A percentile compares a stretch with the other conserved stretches of the same genome.
These are phyloP conservation scores for Brachionus manjavacas DNA, from an alignment of 1,140 invertebrate genomes.

Conservation along the genomic window DNA sequence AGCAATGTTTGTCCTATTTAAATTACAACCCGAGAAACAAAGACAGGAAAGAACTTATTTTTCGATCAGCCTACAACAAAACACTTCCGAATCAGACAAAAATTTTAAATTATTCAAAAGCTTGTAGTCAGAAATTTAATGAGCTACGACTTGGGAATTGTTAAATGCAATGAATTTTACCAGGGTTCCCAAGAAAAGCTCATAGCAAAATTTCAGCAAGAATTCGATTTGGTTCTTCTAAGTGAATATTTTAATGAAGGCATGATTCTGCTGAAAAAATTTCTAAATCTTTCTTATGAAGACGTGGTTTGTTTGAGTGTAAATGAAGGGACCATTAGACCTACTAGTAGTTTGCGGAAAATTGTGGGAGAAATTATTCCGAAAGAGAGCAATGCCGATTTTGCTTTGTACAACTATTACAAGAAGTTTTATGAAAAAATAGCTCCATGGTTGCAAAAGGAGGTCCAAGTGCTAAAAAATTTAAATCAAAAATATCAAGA, in stretches of 20 bases:
- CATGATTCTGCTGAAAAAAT: not conserved
- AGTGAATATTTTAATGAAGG: not conserved
- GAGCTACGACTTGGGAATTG: not conserved
- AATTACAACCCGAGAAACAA: not conserved
- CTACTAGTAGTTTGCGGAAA: too few relatives aligned
- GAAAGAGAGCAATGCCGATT: not conserved
- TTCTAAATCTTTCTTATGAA: not conserved
- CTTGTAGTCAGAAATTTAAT: not conserved
- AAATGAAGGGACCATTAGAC: not conserved
- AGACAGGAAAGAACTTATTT: not conserved
- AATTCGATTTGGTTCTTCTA: not conserved
- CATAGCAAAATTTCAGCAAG: not conserved
- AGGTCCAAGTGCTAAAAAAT: not conserved
- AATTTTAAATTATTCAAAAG: too few relatives aligned
- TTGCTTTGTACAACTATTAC: not conserved
- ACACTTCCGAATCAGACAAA: not conserved
- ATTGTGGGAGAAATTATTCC: not conserved
- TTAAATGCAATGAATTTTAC: not conserved
- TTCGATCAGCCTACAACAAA: not conserved
- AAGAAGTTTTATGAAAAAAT: not conserved
- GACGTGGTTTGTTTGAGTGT: not conserved
- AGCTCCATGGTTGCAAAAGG: not conserved
- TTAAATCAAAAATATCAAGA: not conserved
- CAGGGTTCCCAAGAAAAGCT: not conserved
- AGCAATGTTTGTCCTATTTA: not conserved